Evolutionary conservation across 2,888 invertebrate species (phyloP), one percentile per base, ranked within the genome.

Genomic region (Ennomos erosarius): DNA sequence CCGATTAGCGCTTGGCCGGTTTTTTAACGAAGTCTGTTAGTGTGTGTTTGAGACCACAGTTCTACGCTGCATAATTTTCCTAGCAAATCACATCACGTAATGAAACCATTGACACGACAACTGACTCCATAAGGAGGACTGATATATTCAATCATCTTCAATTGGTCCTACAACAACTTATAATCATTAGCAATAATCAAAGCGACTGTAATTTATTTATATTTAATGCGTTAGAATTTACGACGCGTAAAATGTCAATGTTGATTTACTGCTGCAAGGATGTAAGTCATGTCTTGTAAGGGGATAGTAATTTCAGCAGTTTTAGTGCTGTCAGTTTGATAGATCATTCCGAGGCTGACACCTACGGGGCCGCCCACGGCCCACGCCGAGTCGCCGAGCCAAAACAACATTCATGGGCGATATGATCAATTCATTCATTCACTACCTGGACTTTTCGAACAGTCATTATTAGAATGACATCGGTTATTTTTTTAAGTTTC

Each of bases 291-390:
- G 42, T 54, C 38, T 47, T 45, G 55, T 54, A 64, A 48, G 50
- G 54, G 50, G 26, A 26, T 35, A 53, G 54, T 60, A 34, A 55
- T 58, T 67, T 62, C 55, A 58, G 57, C 48, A 62, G 45, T 56
- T 59, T 59, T 54, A 60, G 61, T 60, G 65, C 56, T 64, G 64
- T 58, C 63, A 64, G 48, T 59, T 62, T 62, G 64, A 65, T 64
- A 62, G 62, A 65, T 66, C 44, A 52, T 57, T 60, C 44, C 61
- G 65, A 70, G 68, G 68, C 64, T 65, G 64, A 64, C 68, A 64
- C 68, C 68, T 65, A 70, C 70, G 50, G 45, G 39, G 43, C 57
- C 68, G 63, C 68, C 70, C 60, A 67, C 68, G 10, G 63, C 68
- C 70, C 60, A 67, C 68, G 10, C 37, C 9, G 12, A 42, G 35